Evolutionary conservation across 2,113 vertebrate species (phyloP), one percentile per base, ranked within the genome.

Genomic region (Cavia porcellus): DNA sequence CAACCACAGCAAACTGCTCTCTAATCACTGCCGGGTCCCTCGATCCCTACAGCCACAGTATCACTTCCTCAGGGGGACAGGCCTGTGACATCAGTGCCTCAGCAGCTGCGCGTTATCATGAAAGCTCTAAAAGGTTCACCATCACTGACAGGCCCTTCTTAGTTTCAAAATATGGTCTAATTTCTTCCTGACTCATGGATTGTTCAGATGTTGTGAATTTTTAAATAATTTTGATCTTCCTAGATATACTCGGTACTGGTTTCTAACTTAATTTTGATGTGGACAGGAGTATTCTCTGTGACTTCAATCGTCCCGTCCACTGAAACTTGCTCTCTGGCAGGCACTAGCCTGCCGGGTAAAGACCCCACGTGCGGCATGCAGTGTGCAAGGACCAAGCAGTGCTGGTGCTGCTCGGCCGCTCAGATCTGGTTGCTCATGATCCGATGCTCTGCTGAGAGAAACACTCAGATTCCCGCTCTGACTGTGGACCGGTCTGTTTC

Each of bases 1-100:
- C 92, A 61, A 14, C 82, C 83, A 66, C 61, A 74, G 84, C 50
- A 96, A 88, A 80, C n/a, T 64, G 61, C 45, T 25, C 59, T 47
- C 47, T 86, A 45, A 86, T 57, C 7, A 80, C 68, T 24, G 74
- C 1, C 24, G 38, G 57, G 59, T 66, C 77, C 45, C 64, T 74
- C 42, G 22, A 42, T 30, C 32, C 6, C 28, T 15, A 22, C 1
- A 14, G 77, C 38, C 20, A 32, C 3, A 1, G 22, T 38, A 25
- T 47, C 85, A 66, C 45, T 59, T 55, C 79, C 32, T 32, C 8
- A n/a, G 4, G 20, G 38, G 42, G 38, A 38, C 22, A 4, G 3
- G 42, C 38, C 70, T 74, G 38, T 38, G 70, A 22, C 38, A 74
- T 20, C 0, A 3, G 20, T 42, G 20, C 70, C 9, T 22, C 70